Conservation (phyloP, 2,797 vertebrate genomes). For the Knipowitschia caucasica region DNA sequence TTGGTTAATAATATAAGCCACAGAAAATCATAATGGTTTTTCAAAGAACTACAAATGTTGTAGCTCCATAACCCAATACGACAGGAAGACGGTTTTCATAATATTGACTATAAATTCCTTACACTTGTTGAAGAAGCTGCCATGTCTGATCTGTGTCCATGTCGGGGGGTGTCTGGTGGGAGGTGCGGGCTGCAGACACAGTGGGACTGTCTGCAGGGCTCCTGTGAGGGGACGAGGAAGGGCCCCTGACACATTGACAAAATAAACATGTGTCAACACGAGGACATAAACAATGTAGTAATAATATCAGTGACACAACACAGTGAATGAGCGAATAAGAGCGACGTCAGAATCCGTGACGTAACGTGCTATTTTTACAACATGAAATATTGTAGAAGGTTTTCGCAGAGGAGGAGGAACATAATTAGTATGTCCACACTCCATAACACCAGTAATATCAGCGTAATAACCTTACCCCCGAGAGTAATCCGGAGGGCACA, state of each 20-base stretch:
- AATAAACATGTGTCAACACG: background rate
- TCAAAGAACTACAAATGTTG: too few species aligned
- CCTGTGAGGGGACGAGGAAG: constrained; percentile 31
- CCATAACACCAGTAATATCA: background rate
- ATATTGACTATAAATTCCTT: too few species aligned
- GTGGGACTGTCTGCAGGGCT: constrained; percentile 28
- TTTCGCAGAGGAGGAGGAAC: background rate
- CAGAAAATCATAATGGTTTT: too few species aligned
- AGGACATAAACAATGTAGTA: background rate
- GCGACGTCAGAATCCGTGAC: too few species aligned
- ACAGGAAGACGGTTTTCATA: too few species aligned
- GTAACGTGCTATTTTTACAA: too few species aligned
- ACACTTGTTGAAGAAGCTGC: constrained; percentile 81
- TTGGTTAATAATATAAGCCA: too few species aligned
- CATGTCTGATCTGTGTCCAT: constrained; percentile 64
- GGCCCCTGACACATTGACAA: constrained; percentile 36
- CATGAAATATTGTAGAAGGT: background rate
- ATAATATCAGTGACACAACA: background rate
- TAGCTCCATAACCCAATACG: too few species aligned
- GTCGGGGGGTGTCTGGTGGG: constrained; percentile 24
- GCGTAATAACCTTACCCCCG: constrained; percentile 45
- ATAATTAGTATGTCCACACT: background rate
- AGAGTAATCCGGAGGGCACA: constrained; percentile 56
- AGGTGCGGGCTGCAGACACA: constrained; percentile 26
- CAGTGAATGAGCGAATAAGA: background rate